Conservation (phyloP, 2,888 invertebrate species). For the Andrena hattorfiana region DNA sequence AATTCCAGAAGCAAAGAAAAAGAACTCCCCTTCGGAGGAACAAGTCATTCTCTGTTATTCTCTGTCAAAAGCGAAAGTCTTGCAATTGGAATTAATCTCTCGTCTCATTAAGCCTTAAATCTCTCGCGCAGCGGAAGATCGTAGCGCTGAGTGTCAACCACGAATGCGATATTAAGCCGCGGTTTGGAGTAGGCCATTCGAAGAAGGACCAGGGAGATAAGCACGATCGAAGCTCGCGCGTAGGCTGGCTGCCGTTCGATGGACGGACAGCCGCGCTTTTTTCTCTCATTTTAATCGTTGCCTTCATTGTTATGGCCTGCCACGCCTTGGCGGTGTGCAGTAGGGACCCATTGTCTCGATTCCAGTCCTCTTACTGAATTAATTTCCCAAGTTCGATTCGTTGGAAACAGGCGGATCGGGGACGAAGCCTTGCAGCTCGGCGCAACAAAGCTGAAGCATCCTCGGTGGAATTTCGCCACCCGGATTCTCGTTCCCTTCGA, state of each 20-base stretch:
- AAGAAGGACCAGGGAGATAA: constrained; percentile 55
- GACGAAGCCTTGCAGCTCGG: not conserved
- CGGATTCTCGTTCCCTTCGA: not conserved
- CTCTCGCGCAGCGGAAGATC: not conserved
- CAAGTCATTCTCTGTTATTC: too few relatives aligned
- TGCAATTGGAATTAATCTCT: too few relatives aligned
- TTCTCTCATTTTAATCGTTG: constrained; percentile 58
- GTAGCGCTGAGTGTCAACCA: not conserved
- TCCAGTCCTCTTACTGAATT: constrained; percentile 49
- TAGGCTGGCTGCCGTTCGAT: constrained; percentile 51
- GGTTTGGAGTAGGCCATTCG: constrained; percentile 40
- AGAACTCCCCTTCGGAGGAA: not conserved
- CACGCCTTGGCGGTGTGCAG: constrained; percentile 62
- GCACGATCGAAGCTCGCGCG: constrained; percentile 36
- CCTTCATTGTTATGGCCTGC: constrained; percentile 66
- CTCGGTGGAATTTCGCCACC: not conserved
- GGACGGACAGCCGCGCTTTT: constrained; percentile 44
- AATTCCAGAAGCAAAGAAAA: not conserved
- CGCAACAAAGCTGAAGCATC: not conserved
- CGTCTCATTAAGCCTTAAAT: not conserved
- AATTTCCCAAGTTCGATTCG: constrained; percentile 52
- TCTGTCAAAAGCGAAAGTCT: too few relatives aligned
- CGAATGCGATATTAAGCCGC: constrained; percentile 49
- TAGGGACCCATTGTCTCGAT: constrained; percentile 52
- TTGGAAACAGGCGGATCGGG: constrained; percentile 3